Evolutionary conservation across 2,113 vertebrate species (phyloP), one percentile per base, ranked within the genome.

Genomic region (Phycodurus eques): DNA sequence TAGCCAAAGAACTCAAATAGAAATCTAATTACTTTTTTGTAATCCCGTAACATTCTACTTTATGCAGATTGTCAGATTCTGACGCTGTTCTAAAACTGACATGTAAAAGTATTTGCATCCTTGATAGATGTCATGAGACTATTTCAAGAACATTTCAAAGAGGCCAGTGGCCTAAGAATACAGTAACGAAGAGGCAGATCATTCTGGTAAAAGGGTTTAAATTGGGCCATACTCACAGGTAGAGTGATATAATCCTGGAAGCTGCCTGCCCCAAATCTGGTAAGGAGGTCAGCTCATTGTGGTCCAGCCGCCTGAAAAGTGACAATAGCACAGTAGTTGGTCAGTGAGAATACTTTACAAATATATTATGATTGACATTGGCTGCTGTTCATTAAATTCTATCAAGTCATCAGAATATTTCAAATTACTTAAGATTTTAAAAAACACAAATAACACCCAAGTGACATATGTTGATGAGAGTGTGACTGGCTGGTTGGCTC

Each of bases 221-320:
- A 63, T 49, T 57, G 72, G 57, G 77, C 13, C 31, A 71, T 80
- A 96, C 98, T 99, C 92, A 99, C 98, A 99, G 90, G 82, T 93
- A 90, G 43, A 99, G 94, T 33, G 92, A 92, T 53, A 88, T 77
- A 66, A 98, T 14, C 0, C 71, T 84, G 39, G 92, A 66, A 17
- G 95, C 90, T 47, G 92, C 90, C 0, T 81, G 66, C 68, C 96
- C 96, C 70, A 98, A 92, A 61, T 91, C 93, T 0, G 98, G 98
- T 73, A 99, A 90, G 56, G 92, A 76, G 11, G 91, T 95, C 92
- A 99, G 87, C 80, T 96, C 94, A 9, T 99, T 99, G 92, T 96
- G 93, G 88, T 92, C 94, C 90, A 99, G 87, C 63, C 87, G 91
- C 83, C 98, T 99, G 91, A 62, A 69, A 93, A 93, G n/a, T 76